These are phyloP conservation scores for Blera fallax DNA, from an alignment of 2,888 invertebrate species.

Conservation along the genomic window DNA sequence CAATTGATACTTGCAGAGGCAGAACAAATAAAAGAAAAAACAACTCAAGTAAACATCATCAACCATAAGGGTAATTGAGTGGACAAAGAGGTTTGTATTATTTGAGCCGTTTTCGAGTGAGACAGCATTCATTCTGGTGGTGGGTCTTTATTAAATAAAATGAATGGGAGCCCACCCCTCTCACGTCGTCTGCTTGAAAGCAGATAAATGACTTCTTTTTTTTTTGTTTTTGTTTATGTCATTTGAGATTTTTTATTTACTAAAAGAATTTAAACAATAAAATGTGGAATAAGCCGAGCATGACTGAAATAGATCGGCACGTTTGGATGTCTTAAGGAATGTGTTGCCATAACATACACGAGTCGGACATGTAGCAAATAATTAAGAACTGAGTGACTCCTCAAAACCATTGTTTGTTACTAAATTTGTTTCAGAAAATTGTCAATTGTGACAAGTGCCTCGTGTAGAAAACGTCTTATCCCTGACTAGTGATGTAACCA, in stretches of 20 bases:
- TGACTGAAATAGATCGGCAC: neutral
- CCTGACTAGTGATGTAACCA: neutral
- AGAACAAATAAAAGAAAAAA: neutral
- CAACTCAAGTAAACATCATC: neutral
- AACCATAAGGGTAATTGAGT: conserved; percentile 11
- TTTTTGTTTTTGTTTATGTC: neutral
- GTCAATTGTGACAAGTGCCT: conserved; percentile 9
- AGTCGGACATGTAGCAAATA: neutral
- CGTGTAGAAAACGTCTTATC: neutral
- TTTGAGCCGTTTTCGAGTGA: conserved; percentile 29
- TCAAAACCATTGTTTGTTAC: neutral
- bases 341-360: neutral
- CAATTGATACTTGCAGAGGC: neutral
- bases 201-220: neutral
- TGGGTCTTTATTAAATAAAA: conserved; percentile 30
- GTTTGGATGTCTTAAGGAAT: neutral
- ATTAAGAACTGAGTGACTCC: neutral
- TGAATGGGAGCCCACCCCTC: neutral
- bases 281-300: neutral
- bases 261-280: neutral
- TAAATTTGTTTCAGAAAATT: neutral
- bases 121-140: conserved; percentile 1
- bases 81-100: neutral
- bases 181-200: neutral
- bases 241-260: neutral